Conservation (phyloP, 2,113 vertebrate species). For the Microcebus jonahi region DNA sequence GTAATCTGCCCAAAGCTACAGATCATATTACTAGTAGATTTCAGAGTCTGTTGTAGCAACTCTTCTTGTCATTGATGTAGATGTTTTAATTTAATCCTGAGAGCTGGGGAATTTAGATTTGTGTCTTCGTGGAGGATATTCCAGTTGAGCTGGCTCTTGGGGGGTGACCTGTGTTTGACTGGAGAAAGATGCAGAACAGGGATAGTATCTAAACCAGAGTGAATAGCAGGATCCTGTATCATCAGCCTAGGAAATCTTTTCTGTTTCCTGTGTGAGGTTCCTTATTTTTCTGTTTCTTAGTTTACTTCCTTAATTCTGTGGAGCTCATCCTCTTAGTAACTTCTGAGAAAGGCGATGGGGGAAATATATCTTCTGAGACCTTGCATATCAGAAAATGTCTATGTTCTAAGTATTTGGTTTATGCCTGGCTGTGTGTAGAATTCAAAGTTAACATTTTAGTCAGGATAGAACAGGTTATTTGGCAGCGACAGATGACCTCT, state of each 20-base stretch:
- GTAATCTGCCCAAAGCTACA: neutral
- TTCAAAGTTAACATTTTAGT: neutral
- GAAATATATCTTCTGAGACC: neutral
- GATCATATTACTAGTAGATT: neutral
- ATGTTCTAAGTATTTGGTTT: neutral
- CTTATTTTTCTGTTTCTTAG: neutral
- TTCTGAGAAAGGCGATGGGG: neutral
- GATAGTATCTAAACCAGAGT: neutral
- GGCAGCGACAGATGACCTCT: neutral
- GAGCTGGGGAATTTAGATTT: neutral
- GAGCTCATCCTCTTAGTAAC: neutral
- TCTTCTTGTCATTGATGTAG: neutral
- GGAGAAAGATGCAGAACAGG: neutral
- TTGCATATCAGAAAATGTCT: neutral
- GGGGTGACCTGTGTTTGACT: neutral
- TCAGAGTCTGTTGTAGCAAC: rapidly evolving
- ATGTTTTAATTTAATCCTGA: neutral
- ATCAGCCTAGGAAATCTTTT: neutral
- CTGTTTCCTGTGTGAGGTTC: neutral
- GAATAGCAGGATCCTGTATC: neutral
- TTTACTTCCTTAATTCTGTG: neutral
- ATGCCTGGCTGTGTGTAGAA: neutral
- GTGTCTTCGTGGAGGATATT: neutral
- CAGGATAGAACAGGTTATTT: neutral
- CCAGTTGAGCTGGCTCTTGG: neutral